phyloP scores from a whole-genome alignment of 1,140 invertebrate species.

The Microplitis demolitor region DNA sequence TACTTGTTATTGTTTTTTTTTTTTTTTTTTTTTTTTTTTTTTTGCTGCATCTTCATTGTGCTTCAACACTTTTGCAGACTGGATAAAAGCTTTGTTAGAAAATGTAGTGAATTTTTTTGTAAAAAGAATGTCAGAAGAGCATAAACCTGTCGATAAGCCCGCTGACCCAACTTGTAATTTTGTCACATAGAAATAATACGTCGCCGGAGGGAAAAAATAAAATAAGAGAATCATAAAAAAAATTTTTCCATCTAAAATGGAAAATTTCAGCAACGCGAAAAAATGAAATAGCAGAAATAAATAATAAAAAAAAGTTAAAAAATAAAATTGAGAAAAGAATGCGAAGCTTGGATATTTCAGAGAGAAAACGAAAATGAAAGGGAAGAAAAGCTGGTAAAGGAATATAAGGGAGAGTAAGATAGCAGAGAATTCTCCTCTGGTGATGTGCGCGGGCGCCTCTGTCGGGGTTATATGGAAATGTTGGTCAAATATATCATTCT shows the following conservation, averaged over 20 bases:
- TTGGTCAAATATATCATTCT: constrained; percentile 86
- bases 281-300: constrained; percentile 11
- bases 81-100: background rate
- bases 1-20: no score
- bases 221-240: constrained; percentile 12
- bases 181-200: constrained; percentile 10
- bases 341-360: background rate
- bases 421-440: background rate
- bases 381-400: constrained; percentile 35
- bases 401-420: constrained; percentile 26
- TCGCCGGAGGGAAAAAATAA: background rate
- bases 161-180: constrained; percentile 47
- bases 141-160: constrained; percentile 51
- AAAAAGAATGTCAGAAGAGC: constrained; percentile 42
- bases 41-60: constrained; percentile 3
- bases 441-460: constrained; percentile 25
- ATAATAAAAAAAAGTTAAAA: constrained; percentile 1
- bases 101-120: constrained; percentile 27
- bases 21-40: constrained; percentile 17
- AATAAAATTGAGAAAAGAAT: constrained; percentile 3
- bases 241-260: constrained; percentile 10
- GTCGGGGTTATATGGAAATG: constrained; percentile 37
- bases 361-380: constrained; percentile 11
- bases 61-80: background rate
- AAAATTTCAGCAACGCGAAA: constrained; percentile 11